These are phyloP conservation scores for Lepidocyrtinus sp. DNA, from an alignment of 2,888 invertebrate species.

Conservation along the genomic window DNA sequence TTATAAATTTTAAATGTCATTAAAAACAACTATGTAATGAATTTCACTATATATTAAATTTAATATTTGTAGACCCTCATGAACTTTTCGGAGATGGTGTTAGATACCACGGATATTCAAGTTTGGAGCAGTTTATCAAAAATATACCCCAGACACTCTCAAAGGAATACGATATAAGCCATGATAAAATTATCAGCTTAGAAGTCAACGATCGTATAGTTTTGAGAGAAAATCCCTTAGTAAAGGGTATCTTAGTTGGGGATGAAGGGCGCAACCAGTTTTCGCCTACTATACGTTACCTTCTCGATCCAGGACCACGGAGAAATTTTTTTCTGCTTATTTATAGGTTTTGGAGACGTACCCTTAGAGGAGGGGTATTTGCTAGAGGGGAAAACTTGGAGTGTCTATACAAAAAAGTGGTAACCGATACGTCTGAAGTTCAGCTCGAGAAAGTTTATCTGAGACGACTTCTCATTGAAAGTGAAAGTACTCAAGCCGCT, in stretches of 20 bases:
- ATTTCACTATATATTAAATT: too few species aligned
- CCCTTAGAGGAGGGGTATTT: background rate
- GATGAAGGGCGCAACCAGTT: background rate
- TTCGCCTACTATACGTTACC: too few species aligned
- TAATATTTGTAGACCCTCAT: too few species aligned
- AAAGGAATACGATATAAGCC: background rate
- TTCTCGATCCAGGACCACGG: background rate
- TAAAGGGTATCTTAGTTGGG: background rate
- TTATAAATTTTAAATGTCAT: too few species aligned
- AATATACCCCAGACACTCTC: background rate
- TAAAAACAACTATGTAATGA: too few species aligned
- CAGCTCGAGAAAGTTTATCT: background rate
- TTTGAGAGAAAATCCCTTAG: background rate
- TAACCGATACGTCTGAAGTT: background rate
- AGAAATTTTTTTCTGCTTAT: background rate
- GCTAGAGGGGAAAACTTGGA: background rate
- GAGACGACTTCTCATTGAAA: background rate
- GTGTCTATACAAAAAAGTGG: background rate
- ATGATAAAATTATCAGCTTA: background rate
- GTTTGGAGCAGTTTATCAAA: background rate
- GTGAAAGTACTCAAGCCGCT: too few species aligned
- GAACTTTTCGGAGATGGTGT: too few species aligned
- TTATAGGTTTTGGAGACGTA: background rate
- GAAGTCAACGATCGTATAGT: background rate
- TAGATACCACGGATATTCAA: background rate